These are phyloP conservation scores for Andrena dorsata DNA, from an alignment of 2,888 invertebrate species.

Conservation along the genomic window DNA sequence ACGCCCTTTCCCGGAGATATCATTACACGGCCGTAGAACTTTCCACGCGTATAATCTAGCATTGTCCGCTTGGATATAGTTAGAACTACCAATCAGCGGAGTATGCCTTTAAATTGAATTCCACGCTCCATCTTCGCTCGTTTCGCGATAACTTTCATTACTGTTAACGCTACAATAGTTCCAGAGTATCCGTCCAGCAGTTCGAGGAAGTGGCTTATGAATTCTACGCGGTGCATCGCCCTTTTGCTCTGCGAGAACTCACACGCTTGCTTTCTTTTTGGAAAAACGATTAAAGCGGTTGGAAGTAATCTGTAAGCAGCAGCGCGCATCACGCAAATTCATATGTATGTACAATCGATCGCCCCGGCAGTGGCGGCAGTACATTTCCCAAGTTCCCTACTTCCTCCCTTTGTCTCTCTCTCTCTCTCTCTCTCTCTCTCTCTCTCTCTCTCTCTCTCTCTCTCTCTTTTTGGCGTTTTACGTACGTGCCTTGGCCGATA, in stretches of 20 bases:
- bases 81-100: constrained; percentile 29
- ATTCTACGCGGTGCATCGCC: neutral
- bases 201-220: constrained; percentile 20
- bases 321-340: neutral
- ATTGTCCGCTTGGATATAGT: constrained; percentile 31
- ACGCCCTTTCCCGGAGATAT: constrained; percentile 13
- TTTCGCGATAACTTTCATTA: constrained; percentile 21
- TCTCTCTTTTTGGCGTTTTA: constrained; percentile 37
- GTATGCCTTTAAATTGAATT: neutral
- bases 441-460: constrained; percentile 15
- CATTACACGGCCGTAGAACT: constrained; percentile 18
- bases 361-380: constrained; percentile 4
- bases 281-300: neutral
- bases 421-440: constrained; percentile 1
- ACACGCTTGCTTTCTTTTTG: neutral
- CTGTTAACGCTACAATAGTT: constrained; percentile 2
- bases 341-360: constrained; percentile 9
- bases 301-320: neutral
- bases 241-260: neutral
- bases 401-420: constrained; percentile 40
- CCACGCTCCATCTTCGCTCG: constrained; percentile 4
- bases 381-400: constrained; percentile 20
- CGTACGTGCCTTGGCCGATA: constrained; percentile 46
- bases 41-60: constrained; percentile 25
- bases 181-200: neutral